Evolutionary conservation across 2,888 invertebrate species (phyloP).

Genomic region (Sarcophaga rosellei): DNA sequence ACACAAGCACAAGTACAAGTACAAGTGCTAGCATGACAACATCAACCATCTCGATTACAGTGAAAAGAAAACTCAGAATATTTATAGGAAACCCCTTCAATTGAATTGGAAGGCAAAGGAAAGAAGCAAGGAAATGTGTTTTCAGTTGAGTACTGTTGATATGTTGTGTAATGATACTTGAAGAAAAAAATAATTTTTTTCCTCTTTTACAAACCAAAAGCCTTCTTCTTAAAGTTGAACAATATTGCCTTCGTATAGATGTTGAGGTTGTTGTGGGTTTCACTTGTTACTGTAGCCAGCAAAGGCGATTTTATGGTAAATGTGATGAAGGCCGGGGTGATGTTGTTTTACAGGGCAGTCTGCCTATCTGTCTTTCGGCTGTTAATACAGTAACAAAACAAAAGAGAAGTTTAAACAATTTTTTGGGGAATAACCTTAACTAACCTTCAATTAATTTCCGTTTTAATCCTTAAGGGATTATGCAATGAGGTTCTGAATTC

Average conservation of each 20-base stretch:
- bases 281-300: neutral
- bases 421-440: too few relatives aligned
- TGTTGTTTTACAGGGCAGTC: conserved; percentile 32
- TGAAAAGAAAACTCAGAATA: neutral
- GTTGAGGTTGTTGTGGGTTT: neutral
- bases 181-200: neutral
- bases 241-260: conserved; percentile 6
- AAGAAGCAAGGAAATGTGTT: neutral
- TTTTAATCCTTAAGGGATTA: too few relatives aligned
- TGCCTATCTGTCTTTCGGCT: conserved; percentile 13
- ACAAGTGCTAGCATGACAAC: neutral
- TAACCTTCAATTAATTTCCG: too few relatives aligned
- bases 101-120: neutral
- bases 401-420: neutral
- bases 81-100: neutral
- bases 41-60: conserved; percentile 1
- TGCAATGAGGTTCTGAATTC: too few relatives aligned
- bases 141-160: conserved; percentile 9
- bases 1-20: neutral
- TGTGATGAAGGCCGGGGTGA: neutral
- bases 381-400: conserved; percentile 17
- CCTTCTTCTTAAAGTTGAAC: conserved; percentile 19
- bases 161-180: neutral
- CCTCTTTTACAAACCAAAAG: conserved; percentile 15
- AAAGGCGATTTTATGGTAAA: neutral